Evolutionary conservation across 2,113 vertebrate species (phyloP).

Genomic region (Halichoeres trimaculatus): DNA sequence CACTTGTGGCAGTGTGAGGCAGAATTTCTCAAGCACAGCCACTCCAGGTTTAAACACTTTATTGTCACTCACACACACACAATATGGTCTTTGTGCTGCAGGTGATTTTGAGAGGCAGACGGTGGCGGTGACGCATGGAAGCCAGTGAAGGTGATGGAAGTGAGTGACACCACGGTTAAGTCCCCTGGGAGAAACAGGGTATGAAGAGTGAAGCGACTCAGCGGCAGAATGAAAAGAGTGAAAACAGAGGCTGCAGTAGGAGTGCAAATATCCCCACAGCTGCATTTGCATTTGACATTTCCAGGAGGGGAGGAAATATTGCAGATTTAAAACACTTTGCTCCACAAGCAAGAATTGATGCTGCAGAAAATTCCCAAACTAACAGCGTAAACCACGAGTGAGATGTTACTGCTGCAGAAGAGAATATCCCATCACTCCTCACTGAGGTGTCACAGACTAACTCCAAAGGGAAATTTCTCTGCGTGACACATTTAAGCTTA

Average conservation of each 20-base stretch:
- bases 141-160: constrained; percentile 37
- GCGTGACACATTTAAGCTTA: constrained; percentile 41
- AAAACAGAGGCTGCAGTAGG: constrained; percentile 28
- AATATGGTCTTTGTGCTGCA: constrained; percentile 59
- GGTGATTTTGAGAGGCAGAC: constrained; percentile 34
- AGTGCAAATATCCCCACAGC: constrained; percentile 42
- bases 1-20: constrained; percentile 2
- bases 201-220: constrained; percentile 24
- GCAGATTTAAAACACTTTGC: constrained; percentile 17
- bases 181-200: constrained; percentile 51
- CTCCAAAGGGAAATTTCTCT: constrained; percentile 31
- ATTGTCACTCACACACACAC: constrained; percentile 37
- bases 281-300: constrained; percentile 77
- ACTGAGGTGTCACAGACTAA: constrained; percentile 48
- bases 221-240: constrained; percentile 49
- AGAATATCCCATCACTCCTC: constrained; percentile 29
- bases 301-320: constrained; percentile 33
- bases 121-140: constrained; percentile 19
- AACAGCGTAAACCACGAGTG: constrained; percentile 36
- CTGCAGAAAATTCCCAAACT: constrained; percentile 4
- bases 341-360: constrained; percentile 17
- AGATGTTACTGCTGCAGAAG: constrained; percentile 15
- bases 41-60: constrained; percentile 41
- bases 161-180: constrained; percentile 53
- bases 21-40: constrained; percentile 16